Evolutionary conservation across 2,888 invertebrate species (phyloP).

Genomic region (Serripes groenlandicus): DNA sequence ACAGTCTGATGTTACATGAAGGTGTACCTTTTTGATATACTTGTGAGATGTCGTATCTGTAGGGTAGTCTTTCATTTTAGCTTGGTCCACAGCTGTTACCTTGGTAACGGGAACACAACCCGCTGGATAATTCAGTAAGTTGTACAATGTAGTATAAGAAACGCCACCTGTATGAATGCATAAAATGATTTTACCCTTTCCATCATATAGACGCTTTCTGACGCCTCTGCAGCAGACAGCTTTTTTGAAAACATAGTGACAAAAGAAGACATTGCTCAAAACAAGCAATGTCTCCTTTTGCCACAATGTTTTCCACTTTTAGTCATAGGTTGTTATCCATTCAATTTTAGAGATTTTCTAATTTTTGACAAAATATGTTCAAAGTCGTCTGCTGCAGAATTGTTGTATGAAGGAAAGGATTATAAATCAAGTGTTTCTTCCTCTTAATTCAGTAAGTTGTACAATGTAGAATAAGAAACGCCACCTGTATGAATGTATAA

Average conservation of each 20-base stretch:
- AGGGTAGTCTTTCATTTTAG: slow-evolving; percentile 71
- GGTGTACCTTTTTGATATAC: slow-evolving; percentile 14
- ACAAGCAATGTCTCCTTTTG: too few species aligned
- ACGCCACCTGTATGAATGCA: slow-evolving; percentile 47
- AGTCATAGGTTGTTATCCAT: too few species aligned
- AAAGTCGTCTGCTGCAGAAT: too few species aligned
- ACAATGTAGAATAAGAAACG: neutral
- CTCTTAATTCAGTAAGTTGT: slow-evolving; percentile 1
- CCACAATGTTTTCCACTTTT: too few species aligned
- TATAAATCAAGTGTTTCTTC: too few species aligned
- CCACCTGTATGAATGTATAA: slow-evolving; percentile 6
- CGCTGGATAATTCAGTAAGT: neutral
- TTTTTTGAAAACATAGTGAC: neutral
- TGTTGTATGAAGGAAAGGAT: too few species aligned
- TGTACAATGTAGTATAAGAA: slow-evolving; percentile 61
- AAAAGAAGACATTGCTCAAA: neutral
- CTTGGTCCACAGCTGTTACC: slow-evolving; percentile 75
- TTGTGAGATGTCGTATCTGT: slow-evolving; percentile 31
- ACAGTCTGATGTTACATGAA: too few species aligned
- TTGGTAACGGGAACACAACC: slow-evolving; percentile 79
- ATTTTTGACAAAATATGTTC: too few species aligned
- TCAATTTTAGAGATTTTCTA: too few species aligned
- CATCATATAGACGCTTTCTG: neutral
- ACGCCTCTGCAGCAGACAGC: neutral
- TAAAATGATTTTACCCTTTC: neutral